phyloP scores from a whole-genome alignment of 2,797 vertebrate species.

The Mallotus villosus region DNA sequence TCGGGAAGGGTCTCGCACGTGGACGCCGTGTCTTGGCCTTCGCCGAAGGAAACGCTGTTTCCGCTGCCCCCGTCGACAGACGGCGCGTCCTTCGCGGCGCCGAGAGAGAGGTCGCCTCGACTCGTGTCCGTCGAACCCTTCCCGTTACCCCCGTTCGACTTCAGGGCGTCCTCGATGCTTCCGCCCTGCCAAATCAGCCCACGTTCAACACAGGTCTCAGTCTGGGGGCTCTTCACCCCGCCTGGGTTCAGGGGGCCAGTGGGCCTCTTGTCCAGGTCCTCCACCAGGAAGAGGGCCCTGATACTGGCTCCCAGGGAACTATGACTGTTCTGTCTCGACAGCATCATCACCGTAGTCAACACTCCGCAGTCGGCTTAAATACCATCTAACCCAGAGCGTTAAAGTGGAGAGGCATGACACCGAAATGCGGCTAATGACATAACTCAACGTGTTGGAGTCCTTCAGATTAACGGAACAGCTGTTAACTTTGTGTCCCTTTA shows the following conservation, averaged over 20 bases:
- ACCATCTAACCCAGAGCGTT: slow-evolving; percentile 26
- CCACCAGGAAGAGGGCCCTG: slow-evolving; percentile 31
- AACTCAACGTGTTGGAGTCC: background rate
- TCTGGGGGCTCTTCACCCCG: slow-evolving; percentile 15
- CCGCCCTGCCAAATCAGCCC: slow-evolving; percentile 17
- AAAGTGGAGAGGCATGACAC: slow-evolving; percentile 39
- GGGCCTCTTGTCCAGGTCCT: slow-evolving; percentile 34
- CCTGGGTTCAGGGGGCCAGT: slow-evolving; percentile 34
- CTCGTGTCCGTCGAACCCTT: slow-evolving; percentile 7
- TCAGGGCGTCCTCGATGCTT: slow-evolving; percentile 13
- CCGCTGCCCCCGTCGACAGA: slow-evolving; percentile 21
- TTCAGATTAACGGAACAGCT: slow-evolving; percentile 8
- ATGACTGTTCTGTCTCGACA: slow-evolving; percentile 24
- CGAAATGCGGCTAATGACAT: slow-evolving; percentile 20
- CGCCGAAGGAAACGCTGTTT: slow-evolving; percentile 16
- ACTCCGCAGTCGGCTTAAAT: slow-evolving; percentile 36
- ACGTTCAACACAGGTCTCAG: slow-evolving; percentile 27
- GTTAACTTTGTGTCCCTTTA: slow-evolving; percentile 11
- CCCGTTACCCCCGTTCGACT: slow-evolving; percentile 22
- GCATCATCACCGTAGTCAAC: slow-evolving; percentile 37
- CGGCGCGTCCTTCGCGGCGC: slow-evolving; percentile 18
- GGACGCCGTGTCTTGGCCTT: slow-evolving; percentile 20
- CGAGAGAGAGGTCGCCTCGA: slow-evolving; percentile 13
- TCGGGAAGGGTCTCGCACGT: slow-evolving; percentile 16
- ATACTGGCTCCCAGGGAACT: slow-evolving; percentile 23